Evolutionary conservation across 1,140 invertebrate species (phyloP), one percentile per base, ranked within the genome.

Genomic region (Eulimnadia texana): DNA sequence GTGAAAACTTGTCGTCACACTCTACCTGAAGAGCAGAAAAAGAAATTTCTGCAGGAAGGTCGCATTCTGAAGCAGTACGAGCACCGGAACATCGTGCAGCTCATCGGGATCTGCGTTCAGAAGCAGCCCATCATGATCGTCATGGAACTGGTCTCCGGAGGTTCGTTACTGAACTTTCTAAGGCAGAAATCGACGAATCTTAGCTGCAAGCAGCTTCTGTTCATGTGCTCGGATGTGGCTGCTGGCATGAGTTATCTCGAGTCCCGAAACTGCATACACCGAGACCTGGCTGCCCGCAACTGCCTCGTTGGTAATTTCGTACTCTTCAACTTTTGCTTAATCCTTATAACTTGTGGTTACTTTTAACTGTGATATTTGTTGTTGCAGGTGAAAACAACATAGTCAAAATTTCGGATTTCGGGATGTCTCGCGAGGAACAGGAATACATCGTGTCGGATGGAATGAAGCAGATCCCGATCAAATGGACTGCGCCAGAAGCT

Each of bases 71-170:
- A 95, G 68, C 92, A 97, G 71, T 98, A 97, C 71, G 87, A 95
- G 73, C 94, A 98, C 77, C 90, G 90, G 0, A 98, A 98, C 73
- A 90, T 95, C 67, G 92, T 95, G 6, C 85, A 90, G 68, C 81
- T 98, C n/a, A 95, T 97, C 66, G 94, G 94, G 22, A 97, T 98
- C 67, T 95, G 93, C 68, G 93, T 96, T 53, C 92, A 96, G 71
- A 93, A 96, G 69, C 93, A 97, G 69, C 95, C 95, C 0, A 94
- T 98, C 55, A 97, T 98, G 93, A 97, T 98, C 69, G 90, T 98
- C 22, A 96, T 98, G 93, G 94, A 98, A 76, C 78, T 94, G 59
- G 91, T 96, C n/a, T 82, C 86, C 66, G 90, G 91, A 67, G 92
- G 92, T 50, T 93, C 91, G 2, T 77, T 96, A 52, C 76, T 95